Evolutionary conservation across 2,797 vertebrate species (phyloP).

Genomic region (Columba guinea): DNA sequence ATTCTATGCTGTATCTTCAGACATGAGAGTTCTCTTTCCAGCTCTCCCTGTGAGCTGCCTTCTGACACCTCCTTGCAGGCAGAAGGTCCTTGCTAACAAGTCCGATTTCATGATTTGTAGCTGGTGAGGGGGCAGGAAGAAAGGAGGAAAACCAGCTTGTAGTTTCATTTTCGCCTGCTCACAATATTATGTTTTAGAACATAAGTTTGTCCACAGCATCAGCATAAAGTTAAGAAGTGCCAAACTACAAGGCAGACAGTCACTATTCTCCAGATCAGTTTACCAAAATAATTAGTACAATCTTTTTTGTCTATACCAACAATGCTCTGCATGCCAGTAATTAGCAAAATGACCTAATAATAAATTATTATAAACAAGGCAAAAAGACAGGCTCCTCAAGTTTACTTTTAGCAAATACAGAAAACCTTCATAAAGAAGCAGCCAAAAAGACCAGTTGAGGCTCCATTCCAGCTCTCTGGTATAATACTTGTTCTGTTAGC

Average conservation of each 20-base stretch:
- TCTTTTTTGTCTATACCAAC: background rate
- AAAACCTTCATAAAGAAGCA: background rate
- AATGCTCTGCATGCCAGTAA: background rate
- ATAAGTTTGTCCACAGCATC: background rate
- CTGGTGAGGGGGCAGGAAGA: background rate
- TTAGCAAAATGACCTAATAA: background rate
- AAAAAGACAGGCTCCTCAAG: background rate
- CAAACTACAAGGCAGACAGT: slow-evolving; percentile 4
- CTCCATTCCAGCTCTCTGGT: slow-evolving; percentile 5
- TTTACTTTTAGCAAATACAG: background rate
- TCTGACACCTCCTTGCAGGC: background rate
- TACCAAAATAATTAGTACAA: background rate
- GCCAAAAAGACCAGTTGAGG: background rate
- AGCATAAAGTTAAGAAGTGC: background rate
- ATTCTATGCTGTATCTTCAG: background rate
- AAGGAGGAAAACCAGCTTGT: background rate
- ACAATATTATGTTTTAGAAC: background rate
- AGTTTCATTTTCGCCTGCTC: background rate
- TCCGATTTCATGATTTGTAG: background rate
- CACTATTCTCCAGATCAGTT: background rate
- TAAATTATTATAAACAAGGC: background rate
- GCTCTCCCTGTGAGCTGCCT: background rate
- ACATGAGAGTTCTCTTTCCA: background rate
- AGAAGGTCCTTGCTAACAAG: background rate
- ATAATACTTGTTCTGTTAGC: background rate